phyloP scores from a whole-genome alignment of 92 coral and sea anemone species.

The Phymanthus crucifer region DNA sequence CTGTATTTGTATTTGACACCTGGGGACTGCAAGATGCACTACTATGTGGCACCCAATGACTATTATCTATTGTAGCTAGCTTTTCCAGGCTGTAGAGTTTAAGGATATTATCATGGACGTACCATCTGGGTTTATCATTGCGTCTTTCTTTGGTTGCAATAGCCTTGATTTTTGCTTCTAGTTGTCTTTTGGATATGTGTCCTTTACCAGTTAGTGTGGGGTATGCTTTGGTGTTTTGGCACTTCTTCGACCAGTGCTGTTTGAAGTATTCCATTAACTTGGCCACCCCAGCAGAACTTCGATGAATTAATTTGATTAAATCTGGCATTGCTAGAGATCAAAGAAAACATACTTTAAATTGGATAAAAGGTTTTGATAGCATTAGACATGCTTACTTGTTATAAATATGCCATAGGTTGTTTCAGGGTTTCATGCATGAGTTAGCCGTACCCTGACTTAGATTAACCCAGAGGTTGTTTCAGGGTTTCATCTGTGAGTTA shows the following conservation, averaged over 20 bases:
- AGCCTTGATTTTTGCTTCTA: slow-evolving; percentile 73
- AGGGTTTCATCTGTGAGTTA: too few species aligned
- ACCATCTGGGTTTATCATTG: slow-evolving; percentile 79
- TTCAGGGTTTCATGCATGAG: too few species aligned
- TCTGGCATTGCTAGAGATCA: slow-evolving; percentile 82
- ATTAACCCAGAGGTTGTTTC: too few species aligned
- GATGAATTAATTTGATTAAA: slow-evolving; percentile 77
- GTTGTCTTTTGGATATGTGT: slow-evolving; percentile 86
- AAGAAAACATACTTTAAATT: not conserved
- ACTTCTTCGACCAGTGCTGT: slow-evolving; percentile 82
- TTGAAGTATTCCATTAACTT: slow-evolving; percentile 75
- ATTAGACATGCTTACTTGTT: not conserved
- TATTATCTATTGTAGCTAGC: not conserved
- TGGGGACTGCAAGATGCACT: not conserved
- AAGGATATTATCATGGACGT: slow-evolving; percentile 68
- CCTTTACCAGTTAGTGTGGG: slow-evolving; percentile 66
- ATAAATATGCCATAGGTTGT: too few species aligned
- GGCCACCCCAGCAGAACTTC: slow-evolving; percentile 75
- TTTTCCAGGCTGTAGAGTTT: slow-evolving; percentile 48
- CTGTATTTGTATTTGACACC: not conserved
- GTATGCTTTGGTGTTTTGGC: slow-evolving; percentile 31
- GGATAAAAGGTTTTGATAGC: not conserved
- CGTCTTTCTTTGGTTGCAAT: slow-evolving; percentile 90
- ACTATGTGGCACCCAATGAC: not conserved
- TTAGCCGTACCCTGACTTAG: too few species aligned